Evolutionary conservation across 2,113 vertebrate species (phyloP).

Genomic region (Pitta sordida): DNA sequence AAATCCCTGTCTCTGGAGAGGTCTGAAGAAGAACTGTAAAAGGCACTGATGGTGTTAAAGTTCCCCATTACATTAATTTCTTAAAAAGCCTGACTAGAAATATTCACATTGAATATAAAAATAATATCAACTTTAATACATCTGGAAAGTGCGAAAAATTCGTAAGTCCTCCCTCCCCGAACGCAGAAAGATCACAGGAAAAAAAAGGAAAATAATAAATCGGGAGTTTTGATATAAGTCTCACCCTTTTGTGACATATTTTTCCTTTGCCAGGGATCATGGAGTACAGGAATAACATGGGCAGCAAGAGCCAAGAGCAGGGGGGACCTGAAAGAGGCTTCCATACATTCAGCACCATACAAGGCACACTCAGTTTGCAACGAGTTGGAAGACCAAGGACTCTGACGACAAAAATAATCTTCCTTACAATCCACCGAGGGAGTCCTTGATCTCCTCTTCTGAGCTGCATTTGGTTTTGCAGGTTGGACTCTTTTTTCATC

Average conservation of each 20-base stretch:
- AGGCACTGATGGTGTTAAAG: slow-evolving; percentile 22
- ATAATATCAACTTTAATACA: slow-evolving; percentile 75
- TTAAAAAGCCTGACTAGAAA: slow-evolving; percentile 47
- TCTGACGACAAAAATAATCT: slow-evolving; percentile 40
- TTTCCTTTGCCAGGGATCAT: slow-evolving; percentile 47
- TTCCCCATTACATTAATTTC: slow-evolving; percentile 4
- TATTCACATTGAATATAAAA: slow-evolving; percentile 82
- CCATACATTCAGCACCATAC: slow-evolving; percentile 66
- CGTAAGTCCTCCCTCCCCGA: slow-evolving; percentile 41
- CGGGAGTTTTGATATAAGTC: not conserved
- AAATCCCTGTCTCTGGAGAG: not conserved
- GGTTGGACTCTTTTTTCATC: not conserved
- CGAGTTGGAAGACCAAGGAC: slow-evolving; percentile 38
- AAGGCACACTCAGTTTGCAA: slow-evolving; percentile 1
- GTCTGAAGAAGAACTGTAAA: slow-evolving; percentile 12
- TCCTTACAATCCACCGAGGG: slow-evolving; percentile 11
- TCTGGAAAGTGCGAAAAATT: slow-evolving; percentile 78
- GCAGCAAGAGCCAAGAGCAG: not conserved
- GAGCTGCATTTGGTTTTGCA: not conserved
- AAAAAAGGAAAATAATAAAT: slow-evolving; percentile 20
- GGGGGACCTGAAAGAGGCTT: slow-evolving; percentile 9
- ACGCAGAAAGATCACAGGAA: slow-evolving; percentile 51
- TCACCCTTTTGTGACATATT: slow-evolving; percentile 45
- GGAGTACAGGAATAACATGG: not conserved
- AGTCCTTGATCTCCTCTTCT: slow-evolving; percentile 27